Evolutionary conservation across 2,113 vertebrate genomes (phyloP).

Genomic region (Hyaena hyaena): DNA sequence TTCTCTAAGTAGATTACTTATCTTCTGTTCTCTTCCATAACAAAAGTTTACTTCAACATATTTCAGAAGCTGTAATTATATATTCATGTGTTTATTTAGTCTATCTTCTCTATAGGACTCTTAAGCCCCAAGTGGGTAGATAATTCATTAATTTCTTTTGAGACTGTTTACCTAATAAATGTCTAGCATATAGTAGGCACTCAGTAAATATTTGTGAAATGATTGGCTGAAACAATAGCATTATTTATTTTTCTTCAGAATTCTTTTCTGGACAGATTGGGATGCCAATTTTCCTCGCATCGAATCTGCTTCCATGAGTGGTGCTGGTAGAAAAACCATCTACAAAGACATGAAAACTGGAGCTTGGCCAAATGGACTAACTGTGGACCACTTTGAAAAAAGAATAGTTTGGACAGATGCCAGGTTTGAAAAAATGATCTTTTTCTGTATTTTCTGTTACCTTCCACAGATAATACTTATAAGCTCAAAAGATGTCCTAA

Average conservation of each 20-base stretch:
- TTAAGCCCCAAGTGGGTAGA: background rate
- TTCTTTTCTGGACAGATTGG: constrained; percentile 99
- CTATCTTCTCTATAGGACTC: background rate
- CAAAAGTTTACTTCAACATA: background rate
- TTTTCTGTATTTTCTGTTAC: background rate
- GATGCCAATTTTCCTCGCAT: constrained; percentile 98
- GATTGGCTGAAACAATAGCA: background rate
- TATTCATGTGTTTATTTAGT: background rate
- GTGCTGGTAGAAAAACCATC: constrained; percentile 94
- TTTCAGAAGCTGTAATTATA: background rate
- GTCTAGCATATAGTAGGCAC: background rate
- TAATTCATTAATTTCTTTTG: background rate
- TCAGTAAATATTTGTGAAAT: background rate
- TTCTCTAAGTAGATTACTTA: background rate
- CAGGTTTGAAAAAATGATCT: constrained; percentile 87
- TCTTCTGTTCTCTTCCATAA: background rate
- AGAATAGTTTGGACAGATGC: constrained; percentile 99
- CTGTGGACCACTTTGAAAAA: constrained; percentile 97
- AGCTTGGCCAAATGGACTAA: constrained; percentile 98
- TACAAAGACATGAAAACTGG: constrained; percentile 99
- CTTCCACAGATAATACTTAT: background rate
- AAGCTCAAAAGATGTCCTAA: background rate
- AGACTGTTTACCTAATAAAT: background rate
- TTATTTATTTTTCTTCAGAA: constrained; percentile 85
- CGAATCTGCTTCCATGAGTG: constrained; percentile 98